phyloP scores from a whole-genome alignment of 1,140 invertebrate species.

The Drosophila repleta region DNA sequence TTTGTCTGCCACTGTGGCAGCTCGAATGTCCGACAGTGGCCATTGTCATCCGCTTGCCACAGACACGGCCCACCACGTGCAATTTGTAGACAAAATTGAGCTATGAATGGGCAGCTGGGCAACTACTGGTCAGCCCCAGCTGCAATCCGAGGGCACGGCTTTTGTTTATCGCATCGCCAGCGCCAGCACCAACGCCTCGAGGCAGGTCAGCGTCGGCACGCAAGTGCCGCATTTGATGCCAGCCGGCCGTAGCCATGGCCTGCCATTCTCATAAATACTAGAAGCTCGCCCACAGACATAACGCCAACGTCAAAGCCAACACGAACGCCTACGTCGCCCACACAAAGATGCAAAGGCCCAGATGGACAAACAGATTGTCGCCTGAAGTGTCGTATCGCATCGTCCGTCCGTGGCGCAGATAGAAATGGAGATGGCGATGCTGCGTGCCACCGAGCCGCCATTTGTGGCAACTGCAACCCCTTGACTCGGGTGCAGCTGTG shows the following conservation, averaged over 20 bases:
- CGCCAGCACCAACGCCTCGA: constrained; percentile 11
- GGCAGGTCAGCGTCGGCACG: constrained; percentile 39
- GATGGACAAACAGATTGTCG: constrained; percentile 77
- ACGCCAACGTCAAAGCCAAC: constrained; percentile 19
- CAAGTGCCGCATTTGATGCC: constrained; percentile 11
- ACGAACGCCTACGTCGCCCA: not conserved
- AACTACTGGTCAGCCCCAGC: not conserved
- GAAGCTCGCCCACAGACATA: constrained; percentile 49
- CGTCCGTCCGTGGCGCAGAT: constrained; percentile 15
- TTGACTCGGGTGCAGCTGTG: not conserved
- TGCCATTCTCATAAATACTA: constrained; percentile 73
- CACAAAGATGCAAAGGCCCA: constrained; percentile 62
- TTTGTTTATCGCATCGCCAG: constrained; percentile 35
- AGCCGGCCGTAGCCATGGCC: constrained; percentile 16
- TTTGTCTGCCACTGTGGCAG: constrained; percentile 21
- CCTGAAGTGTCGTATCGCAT: constrained; percentile 54
- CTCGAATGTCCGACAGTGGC: constrained; percentile 11
- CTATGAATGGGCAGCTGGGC: constrained; percentile 21
- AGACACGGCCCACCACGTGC: constrained; percentile 22
- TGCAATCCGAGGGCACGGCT: constrained; percentile 17
- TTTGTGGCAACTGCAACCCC: not conserved
- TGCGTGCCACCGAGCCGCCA: not conserved
- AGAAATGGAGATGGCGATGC: constrained; percentile 13
- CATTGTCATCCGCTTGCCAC: constrained; percentile 37
- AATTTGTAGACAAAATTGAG: constrained; percentile 50